Conservation (phyloP, 2,113 vertebrate species). For the Delphinus delphis region DNA sequence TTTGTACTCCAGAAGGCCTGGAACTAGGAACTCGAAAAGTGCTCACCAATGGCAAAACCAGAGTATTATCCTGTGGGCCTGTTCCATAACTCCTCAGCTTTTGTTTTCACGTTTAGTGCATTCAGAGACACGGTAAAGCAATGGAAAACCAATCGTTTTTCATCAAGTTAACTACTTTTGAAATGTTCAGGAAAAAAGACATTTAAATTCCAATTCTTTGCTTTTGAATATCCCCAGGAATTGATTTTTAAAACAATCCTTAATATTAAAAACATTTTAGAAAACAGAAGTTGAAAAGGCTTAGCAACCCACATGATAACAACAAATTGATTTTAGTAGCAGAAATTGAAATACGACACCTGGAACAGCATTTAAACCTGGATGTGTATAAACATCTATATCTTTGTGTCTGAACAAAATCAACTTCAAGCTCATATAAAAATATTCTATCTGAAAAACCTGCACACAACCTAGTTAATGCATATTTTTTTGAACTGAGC, state of each 20-base stretch:
- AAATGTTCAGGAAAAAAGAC: conserved; percentile 44
- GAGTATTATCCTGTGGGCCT: not conserved
- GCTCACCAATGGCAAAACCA: not conserved
- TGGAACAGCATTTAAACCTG: conserved; percentile 61
- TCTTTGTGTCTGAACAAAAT: conserved; percentile 60
- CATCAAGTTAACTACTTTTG: conserved; percentile 55
- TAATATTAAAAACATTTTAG: conserved; percentile 74
- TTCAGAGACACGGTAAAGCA: not conserved
- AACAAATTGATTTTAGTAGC: conserved; percentile 75
- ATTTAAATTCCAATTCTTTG: conserved; percentile 67
- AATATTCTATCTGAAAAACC: conserved; percentile 64
- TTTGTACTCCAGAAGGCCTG: not conserved
- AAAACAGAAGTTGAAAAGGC: conserved; percentile 64
- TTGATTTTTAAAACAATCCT: conserved; percentile 68
- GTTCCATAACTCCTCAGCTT: conserved; percentile 1
- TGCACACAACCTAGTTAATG: conserved; percentile 19
- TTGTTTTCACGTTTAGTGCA: not conserved
- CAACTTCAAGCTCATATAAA: conserved; percentile 70
- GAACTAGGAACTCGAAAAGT: not conserved
- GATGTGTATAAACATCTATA: conserved; percentile 63
- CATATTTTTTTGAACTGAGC: conserved; percentile 60
- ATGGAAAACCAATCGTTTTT: conserved; percentile 61
- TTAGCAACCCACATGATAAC: conserved; percentile 47
- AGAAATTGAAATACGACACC: conserved; percentile 71
- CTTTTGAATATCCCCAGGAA: conserved; percentile 32